Conservation (phyloP, 1,140 invertebrate genomes). For the Brachionus rotundiformis region DNA sequence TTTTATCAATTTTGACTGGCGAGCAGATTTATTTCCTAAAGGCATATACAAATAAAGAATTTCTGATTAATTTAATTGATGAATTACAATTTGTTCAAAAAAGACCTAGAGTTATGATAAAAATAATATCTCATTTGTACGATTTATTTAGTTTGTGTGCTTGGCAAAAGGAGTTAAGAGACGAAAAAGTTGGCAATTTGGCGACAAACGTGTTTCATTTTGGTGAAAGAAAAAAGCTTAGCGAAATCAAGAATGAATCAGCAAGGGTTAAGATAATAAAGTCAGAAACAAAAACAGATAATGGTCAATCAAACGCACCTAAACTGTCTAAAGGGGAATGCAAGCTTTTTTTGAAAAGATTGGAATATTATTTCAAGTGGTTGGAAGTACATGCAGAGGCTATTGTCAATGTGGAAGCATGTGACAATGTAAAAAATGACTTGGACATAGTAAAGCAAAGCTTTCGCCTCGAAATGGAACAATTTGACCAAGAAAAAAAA, state of each 20-base stretch:
- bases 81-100: neutral
- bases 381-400: neutral
- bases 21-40: constrained; percentile 14
- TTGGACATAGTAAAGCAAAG: neutral
- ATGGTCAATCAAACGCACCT: neutral
- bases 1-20: neutral
- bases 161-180: neutral
- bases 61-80: constrained; percentile 29
- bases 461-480: neutral
- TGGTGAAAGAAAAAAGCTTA: neutral
- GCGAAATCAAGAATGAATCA: neutral
- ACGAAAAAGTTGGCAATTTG: neutral
- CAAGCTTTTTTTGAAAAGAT: neutral
- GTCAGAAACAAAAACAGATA: neutral
- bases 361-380: constrained; percentile 40
- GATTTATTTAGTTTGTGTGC: constrained; percentile 1
- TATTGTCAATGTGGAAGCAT: neutral
- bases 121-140: constrained; percentile 32
- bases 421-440: neutral
- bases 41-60: constrained; percentile 8
- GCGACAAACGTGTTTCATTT: neutral
- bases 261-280: neutral
- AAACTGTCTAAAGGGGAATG: neutral
- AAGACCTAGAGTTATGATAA: neutral
- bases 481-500: neutral